phyloP scores from a whole-genome alignment of 2,113 vertebrate genomes.

The Charina bottae region DNA sequence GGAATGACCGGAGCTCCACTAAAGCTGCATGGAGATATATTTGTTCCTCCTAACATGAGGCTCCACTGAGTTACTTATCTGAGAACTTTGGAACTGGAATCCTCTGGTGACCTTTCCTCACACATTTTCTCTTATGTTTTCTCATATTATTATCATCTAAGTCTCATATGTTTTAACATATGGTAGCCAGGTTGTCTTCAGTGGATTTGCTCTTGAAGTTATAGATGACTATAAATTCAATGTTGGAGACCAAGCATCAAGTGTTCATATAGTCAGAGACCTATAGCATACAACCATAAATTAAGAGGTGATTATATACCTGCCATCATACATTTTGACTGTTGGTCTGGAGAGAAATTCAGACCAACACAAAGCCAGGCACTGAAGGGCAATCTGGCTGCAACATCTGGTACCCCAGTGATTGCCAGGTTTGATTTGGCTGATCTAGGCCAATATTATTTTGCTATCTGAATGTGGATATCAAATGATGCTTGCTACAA shows the following conservation, averaged over 20 bases:
- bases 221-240: neutral
- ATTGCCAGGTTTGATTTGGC: neutral
- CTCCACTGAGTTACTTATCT: constrained; percentile 14
- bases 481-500: neutral
- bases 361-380: neutral
- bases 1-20: constrained; percentile 28
- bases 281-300: neutral
- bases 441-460: neutral
- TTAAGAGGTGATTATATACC: neutral
- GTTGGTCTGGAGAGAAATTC: neutral
- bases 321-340: neutral
- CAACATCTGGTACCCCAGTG: neutral
- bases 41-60: neutral
- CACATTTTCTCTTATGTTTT: neutral
- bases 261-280: neutral
- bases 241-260: neutral
- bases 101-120: neutral
- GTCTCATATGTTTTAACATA: neutral
- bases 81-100: neutral
- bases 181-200: neutral
- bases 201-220: neutral
- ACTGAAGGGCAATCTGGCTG: neutral
- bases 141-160: neutral
- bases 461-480: neutral
- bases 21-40: constrained; percentile 4